phyloP scores from a whole-genome alignment of 64 coral and sea anemone genomes.

The Dendrophyllia cribrosa region DNA sequence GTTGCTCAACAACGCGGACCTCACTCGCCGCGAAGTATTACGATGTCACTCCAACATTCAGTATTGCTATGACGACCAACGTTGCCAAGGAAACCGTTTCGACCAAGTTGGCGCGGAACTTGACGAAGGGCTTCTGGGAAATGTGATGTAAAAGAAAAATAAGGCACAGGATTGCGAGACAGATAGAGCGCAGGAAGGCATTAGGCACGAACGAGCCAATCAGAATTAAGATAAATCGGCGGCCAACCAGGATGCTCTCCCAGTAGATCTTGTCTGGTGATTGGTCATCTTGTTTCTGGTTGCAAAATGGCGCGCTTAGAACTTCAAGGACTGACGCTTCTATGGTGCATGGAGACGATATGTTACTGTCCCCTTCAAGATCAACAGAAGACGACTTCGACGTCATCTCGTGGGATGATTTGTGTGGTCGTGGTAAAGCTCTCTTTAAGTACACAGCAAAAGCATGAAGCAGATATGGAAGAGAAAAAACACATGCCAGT shows the following conservation, averaged over 20 bases:
- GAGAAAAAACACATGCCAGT: not conserved
- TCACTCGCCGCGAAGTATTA: not conserved
- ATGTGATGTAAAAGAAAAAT: slow-evolving; percentile 35
- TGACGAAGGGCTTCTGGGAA: slow-evolving; percentile 16
- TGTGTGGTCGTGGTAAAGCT: not conserved
- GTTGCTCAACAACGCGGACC: not conserved
- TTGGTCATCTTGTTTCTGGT: not conserved
- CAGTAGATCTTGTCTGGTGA: slow-evolving; percentile 25
- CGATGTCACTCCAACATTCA: slow-evolving; percentile 34
- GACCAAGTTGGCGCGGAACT: not conserved
- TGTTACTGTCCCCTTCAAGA: not conserved
- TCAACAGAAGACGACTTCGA: not conserved
- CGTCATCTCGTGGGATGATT: not conserved
- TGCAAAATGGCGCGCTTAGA: slow-evolving; percentile 41
- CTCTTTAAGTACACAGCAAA: not conserved
- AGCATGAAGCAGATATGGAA: slow-evolving; percentile 5
- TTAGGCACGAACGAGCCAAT: slow-evolving; percentile 6
- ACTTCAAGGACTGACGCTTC: slow-evolving; percentile 14
- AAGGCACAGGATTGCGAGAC: slow-evolving; percentile 13
- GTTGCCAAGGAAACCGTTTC: slow-evolving; percentile 60
- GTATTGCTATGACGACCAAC: slow-evolving; percentile 40
- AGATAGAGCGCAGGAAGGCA: slow-evolving; percentile 10
- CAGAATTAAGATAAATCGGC: slow-evolving; percentile 54
- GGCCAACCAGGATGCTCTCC: slow-evolving; percentile 59
- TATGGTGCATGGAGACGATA: not conserved